These are phyloP conservation scores for Thysanoteuthis rhombus DNA, from an alignment of 2,888 invertebrate genomes.

Conservation along the genomic window DNA sequence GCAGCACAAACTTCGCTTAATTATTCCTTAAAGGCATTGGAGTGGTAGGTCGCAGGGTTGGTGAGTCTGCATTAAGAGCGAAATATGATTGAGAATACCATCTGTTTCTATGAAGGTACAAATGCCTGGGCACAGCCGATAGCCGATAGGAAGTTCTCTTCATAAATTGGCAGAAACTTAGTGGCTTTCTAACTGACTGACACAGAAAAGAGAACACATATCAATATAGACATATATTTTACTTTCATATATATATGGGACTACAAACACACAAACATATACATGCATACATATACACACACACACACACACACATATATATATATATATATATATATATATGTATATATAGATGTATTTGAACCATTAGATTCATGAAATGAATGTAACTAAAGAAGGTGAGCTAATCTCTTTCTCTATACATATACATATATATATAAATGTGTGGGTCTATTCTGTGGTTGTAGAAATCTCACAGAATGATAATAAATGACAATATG, in stretches of 20 bases:
- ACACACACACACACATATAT: too few relatives aligned
- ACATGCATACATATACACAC: too few relatives aligned
- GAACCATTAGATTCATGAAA: too few relatives aligned
- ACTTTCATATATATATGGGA: neutral
- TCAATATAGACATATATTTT: neutral
- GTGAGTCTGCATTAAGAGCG: neutral
- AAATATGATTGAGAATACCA: neutral
- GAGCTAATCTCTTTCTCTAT: too few relatives aligned
- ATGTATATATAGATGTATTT: too few relatives aligned
- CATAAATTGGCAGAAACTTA: neutral
- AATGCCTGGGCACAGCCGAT: neutral
- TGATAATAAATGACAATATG: too few relatives aligned
- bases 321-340: too few relatives aligned
- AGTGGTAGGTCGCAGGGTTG: neutral
- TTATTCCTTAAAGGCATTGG: neutral
- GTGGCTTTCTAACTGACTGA: neutral
- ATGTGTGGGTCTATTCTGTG: too few relatives aligned
- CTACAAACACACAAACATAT: too few relatives aligned
- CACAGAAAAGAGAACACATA: neutral
- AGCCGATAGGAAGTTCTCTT: neutral
- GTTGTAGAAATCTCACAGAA: too few relatives aligned
- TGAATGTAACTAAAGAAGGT: too few relatives aligned
- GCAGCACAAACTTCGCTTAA: neutral
- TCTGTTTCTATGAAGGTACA: neutral
- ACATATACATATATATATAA: too few relatives aligned